A percentile compares a stretch with the other conserved stretches of the same genome.
Evolutionary conservation across 2,888 invertebrate genomes (phyloP).

Genomic region (Gastracanthus pulcherrimus): DNA sequence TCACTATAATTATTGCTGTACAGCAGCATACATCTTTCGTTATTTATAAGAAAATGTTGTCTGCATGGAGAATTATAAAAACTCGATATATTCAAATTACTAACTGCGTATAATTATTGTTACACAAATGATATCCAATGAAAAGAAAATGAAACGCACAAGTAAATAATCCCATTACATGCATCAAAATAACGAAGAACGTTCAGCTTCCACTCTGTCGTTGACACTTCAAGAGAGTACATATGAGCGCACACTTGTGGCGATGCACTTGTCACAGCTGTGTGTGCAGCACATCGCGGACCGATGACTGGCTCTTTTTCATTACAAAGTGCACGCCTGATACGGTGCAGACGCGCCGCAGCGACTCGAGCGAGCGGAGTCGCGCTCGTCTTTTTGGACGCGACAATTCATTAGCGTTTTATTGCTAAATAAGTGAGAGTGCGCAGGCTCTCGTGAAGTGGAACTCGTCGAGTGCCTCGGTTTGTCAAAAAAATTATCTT

Average conservation of each 20-base stretch:
- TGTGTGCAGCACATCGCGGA: background rate
- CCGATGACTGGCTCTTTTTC: background rate
- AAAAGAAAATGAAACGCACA: background rate
- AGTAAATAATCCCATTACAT: background rate
- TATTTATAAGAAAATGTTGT: too few relatives aligned
- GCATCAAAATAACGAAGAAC: background rate
- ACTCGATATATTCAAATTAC: too few relatives aligned
- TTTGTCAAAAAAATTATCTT: background rate
- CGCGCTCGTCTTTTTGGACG: background rate
- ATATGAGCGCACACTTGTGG: background rate
- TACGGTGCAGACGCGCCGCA: slow-evolving; percentile 2
- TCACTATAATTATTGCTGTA: too few relatives aligned
- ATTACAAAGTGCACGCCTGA: slow-evolving; percentile 5
- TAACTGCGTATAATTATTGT: background rate
- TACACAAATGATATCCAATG: background rate
- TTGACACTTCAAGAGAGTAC: background rate
- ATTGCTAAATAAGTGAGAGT: slow-evolving; percentile 31
- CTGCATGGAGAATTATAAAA: too few relatives aligned
- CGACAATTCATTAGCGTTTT: slow-evolving; percentile 23
- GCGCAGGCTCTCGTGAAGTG: too few relatives aligned
- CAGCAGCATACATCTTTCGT: too few relatives aligned
- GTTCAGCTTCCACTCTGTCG: background rate
- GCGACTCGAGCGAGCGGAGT: background rate
- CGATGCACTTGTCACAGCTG: slow-evolving; percentile 1
- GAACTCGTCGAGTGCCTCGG: background rate